phyloP scores from a whole-genome alignment of 2,797 vertebrate genomes.

The Acanthis flammea region DNA sequence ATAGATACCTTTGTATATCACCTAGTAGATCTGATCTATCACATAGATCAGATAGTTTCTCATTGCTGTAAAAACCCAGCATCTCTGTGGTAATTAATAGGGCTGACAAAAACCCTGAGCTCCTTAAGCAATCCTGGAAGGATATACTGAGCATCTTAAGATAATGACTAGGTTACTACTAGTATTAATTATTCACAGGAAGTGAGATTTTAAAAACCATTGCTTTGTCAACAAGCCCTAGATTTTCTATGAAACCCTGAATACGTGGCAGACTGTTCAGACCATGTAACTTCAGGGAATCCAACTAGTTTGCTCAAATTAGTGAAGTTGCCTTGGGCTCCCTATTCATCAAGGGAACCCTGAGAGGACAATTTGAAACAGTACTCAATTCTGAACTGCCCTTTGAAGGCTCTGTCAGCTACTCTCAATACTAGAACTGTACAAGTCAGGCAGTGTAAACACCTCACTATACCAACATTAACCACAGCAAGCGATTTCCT shows the following conservation, averaged over 20 bases:
- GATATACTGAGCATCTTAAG: neutral
- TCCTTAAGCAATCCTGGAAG: neutral
- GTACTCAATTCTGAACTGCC: neutral
- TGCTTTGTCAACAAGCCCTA: neutral
- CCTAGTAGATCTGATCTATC: neutral
- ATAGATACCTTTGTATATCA: neutral
- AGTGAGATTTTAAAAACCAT: neutral
- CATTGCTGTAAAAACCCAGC: neutral
- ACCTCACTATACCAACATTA: neutral
- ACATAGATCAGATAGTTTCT: neutral
- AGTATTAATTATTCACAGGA: neutral
- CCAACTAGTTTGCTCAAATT: neutral
- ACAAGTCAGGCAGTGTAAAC: neutral
- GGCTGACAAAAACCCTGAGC: rapidly evolving
- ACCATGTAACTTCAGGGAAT: neutral
- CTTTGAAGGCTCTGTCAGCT: neutral
- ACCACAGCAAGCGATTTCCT: neutral
- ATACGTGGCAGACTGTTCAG: neutral
- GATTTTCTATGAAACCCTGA: neutral
- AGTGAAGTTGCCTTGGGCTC: neutral
- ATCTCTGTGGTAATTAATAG: neutral
- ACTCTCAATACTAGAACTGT: neutral
- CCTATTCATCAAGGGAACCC: neutral
- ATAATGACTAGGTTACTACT: neutral
- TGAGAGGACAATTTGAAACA: neutral